A percentile compares a stretch with the other conserved stretches of the same genome.
Evolutionary conservation across 2,113 vertebrate genomes (phyloP).

Genomic region (Leucoraja erinaceus): DNA sequence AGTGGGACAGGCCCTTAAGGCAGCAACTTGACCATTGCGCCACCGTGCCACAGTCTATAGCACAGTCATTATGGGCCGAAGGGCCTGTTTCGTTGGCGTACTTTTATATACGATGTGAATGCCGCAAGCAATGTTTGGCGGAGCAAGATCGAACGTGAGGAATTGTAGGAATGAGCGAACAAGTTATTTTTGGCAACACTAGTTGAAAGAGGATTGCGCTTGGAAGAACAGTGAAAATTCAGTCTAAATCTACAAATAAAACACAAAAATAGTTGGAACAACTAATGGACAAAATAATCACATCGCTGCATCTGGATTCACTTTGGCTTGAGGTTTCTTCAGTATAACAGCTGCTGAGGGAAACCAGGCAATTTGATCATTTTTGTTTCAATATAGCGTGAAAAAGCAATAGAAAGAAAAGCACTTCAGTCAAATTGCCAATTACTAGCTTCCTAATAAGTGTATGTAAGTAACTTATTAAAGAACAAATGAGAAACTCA

Average conservation of each 20-base stretch:
- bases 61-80: too few relatives aligned
- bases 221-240: neutral
- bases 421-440: neutral
- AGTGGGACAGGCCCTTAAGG: too few relatives aligned
- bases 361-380: neutral
- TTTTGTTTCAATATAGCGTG: neutral
- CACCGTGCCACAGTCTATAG: too few relatives aligned
- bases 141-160: neutral
- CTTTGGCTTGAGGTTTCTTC: neutral
- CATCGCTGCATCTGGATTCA: neutral
- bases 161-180: neutral
- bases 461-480: neutral
- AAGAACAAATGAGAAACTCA: neutral
- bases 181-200: neutral
- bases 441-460: constrained; percentile 11
- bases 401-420: neutral
- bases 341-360: neutral
- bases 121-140: neutral
- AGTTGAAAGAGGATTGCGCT: neutral
- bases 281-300: neutral
- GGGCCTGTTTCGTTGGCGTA: too few relatives aligned
- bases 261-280: neutral
- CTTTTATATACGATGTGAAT: too few relatives aligned
- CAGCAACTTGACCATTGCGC: too few relatives aligned
- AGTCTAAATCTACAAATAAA: neutral